Percentiles rank a stretch among this genome's conserved stretches.
phyloP scores from a whole-genome alignment of 2,113 vertebrate genomes.

The Acanthisitta chloris region DNA sequence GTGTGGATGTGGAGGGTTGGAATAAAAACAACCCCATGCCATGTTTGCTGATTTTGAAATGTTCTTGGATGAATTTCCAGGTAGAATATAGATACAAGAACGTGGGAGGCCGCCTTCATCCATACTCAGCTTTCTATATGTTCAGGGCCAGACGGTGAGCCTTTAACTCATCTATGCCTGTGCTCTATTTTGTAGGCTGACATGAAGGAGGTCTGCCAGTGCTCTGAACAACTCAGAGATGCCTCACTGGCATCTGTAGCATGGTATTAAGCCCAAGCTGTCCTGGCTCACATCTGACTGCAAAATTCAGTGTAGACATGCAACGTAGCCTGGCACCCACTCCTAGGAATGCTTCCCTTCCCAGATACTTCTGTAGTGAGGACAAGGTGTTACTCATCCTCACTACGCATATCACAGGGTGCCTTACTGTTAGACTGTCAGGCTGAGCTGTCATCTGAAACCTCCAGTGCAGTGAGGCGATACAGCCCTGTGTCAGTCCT shows the following conservation, averaged over 20 bases:
- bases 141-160: neutral
- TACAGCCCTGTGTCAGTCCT: neutral
- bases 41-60: constrained; percentile 59
- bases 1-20: neutral
- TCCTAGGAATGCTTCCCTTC: neutral
- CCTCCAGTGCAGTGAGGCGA: neutral
- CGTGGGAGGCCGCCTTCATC: neutral
- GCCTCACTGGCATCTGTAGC: neutral
- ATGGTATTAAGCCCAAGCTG: neutral
- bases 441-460: constrained; percentile 33
- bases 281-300: constrained; percentile 43
- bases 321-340: constrained; percentile 18
- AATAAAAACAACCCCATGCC: constrained; percentile 41
- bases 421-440: neutral
- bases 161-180: neutral
- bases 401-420: neutral
- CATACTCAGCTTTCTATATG: neutral
- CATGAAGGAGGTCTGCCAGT: neutral
- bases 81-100: constrained; percentile 34
- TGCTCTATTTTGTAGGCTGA: neutral
- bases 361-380: constrained; percentile 8
- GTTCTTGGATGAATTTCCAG: constrained; percentile 49
- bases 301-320: constrained; percentile 50
- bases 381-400: constrained; percentile 47
- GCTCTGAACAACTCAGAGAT: neutral